These are phyloP conservation scores for Epirrita christyi DNA, from an alignment of 2,888 invertebrate species.

Conservation along the genomic window DNA sequence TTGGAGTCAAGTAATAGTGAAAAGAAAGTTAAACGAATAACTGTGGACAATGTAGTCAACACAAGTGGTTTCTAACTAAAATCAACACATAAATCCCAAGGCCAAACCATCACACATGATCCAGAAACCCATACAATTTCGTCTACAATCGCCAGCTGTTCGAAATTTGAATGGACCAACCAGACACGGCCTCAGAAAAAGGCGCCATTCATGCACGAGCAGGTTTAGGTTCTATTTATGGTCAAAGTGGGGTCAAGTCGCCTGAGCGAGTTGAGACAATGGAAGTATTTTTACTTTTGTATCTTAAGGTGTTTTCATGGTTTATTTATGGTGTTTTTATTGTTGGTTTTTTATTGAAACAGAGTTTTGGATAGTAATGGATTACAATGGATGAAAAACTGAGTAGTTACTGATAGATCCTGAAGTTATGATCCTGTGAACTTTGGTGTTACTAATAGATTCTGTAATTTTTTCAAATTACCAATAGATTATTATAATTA, in stretches of 20 bases:
- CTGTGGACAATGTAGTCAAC: not conserved
- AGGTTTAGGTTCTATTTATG: conserved; percentile 48
- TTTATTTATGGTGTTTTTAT: not conserved
- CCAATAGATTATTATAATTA: no score
- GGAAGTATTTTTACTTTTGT: conserved; percentile 9
- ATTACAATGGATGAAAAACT: no score
- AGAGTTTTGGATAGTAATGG: no score
- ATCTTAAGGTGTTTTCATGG: not conserved
- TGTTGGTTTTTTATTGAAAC: no score
- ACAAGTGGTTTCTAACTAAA: conserved; percentile 8
- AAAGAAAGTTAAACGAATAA: conserved; percentile 13
- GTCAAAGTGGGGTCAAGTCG: conserved; percentile 49
- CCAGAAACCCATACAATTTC: conserved; percentile 22
- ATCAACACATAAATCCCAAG: conserved; percentile 10
- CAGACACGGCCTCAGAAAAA: conserved; percentile 33
- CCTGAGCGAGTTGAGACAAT: conserved; percentile 23
- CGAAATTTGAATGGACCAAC: conserved; percentile 53
- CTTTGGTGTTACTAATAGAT: no score
- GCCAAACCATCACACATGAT: conserved; percentile 17
- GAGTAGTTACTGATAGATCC: no score
- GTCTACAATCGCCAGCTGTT: conserved; percentile 48
- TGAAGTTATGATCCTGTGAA: no score
- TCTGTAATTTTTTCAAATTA: no score
- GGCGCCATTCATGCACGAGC: conserved; percentile 41
- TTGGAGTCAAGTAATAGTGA: no score